phyloP scores from a whole-genome alignment of 1,140 invertebrate genomes.

The Polypedilum vanderplanki region DNA sequence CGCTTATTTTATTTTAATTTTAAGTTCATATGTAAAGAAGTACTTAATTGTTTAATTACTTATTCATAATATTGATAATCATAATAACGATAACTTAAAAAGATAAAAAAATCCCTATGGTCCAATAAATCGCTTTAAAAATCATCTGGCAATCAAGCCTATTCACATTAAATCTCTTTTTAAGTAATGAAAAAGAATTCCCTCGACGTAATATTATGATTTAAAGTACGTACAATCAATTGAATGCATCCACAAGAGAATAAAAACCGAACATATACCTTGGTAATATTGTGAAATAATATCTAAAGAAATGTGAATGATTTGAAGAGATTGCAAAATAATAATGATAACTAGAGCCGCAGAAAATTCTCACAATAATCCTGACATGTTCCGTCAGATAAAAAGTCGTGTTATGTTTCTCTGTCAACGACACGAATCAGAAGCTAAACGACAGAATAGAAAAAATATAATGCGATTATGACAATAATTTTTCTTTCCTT shows the following conservation, averaged over 20 bases:
- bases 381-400: slow-evolving; percentile 11
- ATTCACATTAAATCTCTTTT: slow-evolving; percentile 5
- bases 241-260: not conserved
- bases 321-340: slow-evolving; percentile 7
- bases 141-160: too few relatives aligned
- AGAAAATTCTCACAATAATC: not conserved
- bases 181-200: not conserved
- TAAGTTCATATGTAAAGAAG: too few relatives aligned
- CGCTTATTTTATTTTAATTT: too few relatives aligned
- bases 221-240: not conserved
- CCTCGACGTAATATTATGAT: not conserved
- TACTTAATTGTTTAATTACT: too few relatives aligned
- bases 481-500: not conserved
- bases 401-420: not conserved
- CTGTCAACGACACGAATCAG: not conserved
- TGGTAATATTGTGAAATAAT: not conserved
- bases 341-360: not conserved
- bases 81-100: not conserved
- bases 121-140: not conserved
- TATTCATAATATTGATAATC: not conserved
- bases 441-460: not conserved
- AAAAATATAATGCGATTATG: slow-evolving; percentile 16
- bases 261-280: not conserved
- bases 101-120: not conserved
- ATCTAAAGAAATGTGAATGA: not conserved